Evolutionary conservation across 2,797 vertebrate species (phyloP).

Genomic region (Sylvilagus floridanus): DNA sequence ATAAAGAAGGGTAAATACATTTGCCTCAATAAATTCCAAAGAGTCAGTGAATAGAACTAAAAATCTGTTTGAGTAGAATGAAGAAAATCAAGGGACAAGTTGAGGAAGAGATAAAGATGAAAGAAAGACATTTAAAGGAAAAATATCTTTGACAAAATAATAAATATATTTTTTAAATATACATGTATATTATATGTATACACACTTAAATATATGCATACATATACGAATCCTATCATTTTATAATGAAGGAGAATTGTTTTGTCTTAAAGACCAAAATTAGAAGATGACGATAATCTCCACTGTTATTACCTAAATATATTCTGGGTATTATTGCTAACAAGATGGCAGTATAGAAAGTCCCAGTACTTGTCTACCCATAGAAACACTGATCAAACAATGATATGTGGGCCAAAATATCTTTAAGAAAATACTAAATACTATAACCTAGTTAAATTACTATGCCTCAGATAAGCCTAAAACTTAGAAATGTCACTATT

Average conservation of each 20-base stretch:
- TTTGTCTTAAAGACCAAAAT: background rate
- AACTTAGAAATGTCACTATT: background rate
- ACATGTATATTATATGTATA: background rate
- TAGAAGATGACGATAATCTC: background rate
- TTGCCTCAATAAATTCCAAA: background rate
- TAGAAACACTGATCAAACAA: background rate
- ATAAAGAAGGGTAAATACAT: background rate
- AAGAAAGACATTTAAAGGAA: background rate
- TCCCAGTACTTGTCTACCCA: background rate
- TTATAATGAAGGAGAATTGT: background rate
- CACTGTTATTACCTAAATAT: background rate
- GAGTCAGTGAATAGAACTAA: background rate
- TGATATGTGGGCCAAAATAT: background rate
- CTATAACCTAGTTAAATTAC: background rate
- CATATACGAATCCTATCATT: background rate
- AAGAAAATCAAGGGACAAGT: too few relatives aligned
- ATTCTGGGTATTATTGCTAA: background rate
- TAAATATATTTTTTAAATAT: background rate
- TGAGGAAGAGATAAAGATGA: background rate
- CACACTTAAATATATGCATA: background rate
- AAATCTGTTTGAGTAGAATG: background rate
- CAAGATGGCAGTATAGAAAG: background rate
- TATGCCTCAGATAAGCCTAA: background rate
- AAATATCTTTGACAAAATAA: background rate
- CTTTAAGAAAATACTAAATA: background rate